Conservation (phyloP, 2,113 vertebrate genomes). For the Ranitomeya variabilis region DNA sequence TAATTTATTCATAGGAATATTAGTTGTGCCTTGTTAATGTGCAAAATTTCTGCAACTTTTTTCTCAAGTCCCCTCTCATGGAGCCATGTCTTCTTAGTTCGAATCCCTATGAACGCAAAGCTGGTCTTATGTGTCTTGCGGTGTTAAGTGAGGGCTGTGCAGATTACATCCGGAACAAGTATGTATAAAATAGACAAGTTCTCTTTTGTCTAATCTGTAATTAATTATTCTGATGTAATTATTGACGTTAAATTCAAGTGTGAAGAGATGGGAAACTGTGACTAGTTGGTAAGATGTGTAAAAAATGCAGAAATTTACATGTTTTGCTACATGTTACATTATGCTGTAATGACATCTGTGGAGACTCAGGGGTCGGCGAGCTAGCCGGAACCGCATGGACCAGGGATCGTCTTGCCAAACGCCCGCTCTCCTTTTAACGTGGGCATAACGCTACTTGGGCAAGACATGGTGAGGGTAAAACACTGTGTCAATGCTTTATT, state of each 20-base stretch:
- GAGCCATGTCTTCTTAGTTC: slow-evolving; percentile 76
- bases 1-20: not conserved
- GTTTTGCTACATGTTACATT: too few relatives aligned
- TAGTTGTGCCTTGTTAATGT: not conserved
- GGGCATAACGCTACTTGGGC: too few relatives aligned
- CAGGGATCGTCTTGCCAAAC: too few relatives aligned
- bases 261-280: too few relatives aligned
- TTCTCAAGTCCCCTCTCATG: slow-evolving; percentile 76
- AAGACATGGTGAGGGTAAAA: too few relatives aligned
- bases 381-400: too few relatives aligned
- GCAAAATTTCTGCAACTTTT: not conserved
- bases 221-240: not conserved
- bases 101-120: slow-evolving; percentile 81
- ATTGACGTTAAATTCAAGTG: not conserved
- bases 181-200: not conserved
- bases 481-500: too few relatives aligned
- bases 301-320: too few relatives aligned
- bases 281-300: too few relatives aligned
- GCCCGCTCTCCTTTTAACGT: too few relatives aligned
- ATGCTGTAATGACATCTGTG: too few relatives aligned
- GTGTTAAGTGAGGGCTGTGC: slow-evolving; percentile 89
- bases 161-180: slow-evolving; percentile 78
- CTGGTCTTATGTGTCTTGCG: slow-evolving; percentile 85
- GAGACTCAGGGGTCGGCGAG: too few relatives aligned
- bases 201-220: not conserved